phyloP scores from a whole-genome alignment of 2,888 invertebrate species.

The Diadegma fenestrale region DNA sequence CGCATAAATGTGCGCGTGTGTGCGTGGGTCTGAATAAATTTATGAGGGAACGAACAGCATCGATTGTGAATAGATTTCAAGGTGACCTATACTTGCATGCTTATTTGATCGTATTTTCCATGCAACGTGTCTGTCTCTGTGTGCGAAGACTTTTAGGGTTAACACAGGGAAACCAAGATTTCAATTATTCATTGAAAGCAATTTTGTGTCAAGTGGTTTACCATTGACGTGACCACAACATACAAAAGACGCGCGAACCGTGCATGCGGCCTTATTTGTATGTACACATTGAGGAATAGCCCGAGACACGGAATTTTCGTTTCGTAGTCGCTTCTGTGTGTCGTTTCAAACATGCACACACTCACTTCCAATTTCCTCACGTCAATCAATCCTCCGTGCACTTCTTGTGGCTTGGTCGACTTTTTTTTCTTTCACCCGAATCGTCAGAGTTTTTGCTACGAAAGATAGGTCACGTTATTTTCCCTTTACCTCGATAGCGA shows the following conservation, averaged over 20 bases:
- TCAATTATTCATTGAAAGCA: constrained; percentile 59
- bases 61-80: constrained; percentile 62
- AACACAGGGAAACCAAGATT: constrained; percentile 19
- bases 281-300: background rate
- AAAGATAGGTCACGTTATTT: background rate
- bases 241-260: background rate
- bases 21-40: background rate
- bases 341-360: background rate
- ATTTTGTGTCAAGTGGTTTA: constrained; percentile 62
- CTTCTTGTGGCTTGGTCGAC: background rate
- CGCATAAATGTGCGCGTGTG: background rate
- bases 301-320: background rate
- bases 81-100: constrained; percentile 21
- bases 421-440: background rate
- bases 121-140: background rate
- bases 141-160: background rate
- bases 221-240: constrained; percentile 66
- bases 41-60: constrained; percentile 11
- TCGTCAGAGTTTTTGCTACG: background rate
- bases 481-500: background rate
- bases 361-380: constrained; percentile 15
- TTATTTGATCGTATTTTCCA: constrained; percentile 11
- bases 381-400: constrained; percentile 4
- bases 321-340: background rate
- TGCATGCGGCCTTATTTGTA: background rate